A percentile compares a stretch with the other conserved stretches of the same genome.
phyloP scores from a whole-genome alignment of 2,113 vertebrate species.

The Clarias macrocephalus region DNA sequence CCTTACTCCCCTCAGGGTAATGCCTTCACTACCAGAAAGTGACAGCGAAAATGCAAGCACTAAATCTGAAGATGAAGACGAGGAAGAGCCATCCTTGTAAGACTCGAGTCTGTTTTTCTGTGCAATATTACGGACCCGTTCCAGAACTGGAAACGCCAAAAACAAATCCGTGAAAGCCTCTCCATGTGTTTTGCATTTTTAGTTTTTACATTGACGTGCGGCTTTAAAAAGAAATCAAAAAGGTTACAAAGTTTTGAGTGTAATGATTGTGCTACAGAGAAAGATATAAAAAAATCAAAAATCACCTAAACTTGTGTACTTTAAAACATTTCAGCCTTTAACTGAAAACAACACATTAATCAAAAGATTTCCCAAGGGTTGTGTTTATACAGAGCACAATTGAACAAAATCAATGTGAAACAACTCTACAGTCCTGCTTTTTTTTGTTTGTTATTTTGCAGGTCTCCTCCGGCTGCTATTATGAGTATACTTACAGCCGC shows the following conservation, averaged over 20 bases:
- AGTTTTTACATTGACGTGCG: neutral
- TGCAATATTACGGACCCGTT: neutral
- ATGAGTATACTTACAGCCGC: slow-evolving; percentile 83
- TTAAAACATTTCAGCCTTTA: neutral
- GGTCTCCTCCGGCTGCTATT: slow-evolving; percentile 87
- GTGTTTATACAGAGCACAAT: neutral
- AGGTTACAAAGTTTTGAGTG: neutral
- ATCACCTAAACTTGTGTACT: too few species aligned
- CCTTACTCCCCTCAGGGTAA: slow-evolving; percentile 73
- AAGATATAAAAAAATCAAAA: neutral
- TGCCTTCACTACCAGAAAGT: slow-evolving; percentile 88
- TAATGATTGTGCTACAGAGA: neutral
- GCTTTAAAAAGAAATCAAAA: neutral
- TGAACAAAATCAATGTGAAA: slow-evolving; percentile 2
- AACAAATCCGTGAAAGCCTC: neutral
- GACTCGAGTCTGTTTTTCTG: slow-evolving; percentile 51
- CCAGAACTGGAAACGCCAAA: neutral
- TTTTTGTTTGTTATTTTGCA: slow-evolving; percentile 53
- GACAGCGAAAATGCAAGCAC: slow-evolving; percentile 83
- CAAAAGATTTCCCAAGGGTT: neutral
- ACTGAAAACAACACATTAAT: slow-evolving; percentile 18
- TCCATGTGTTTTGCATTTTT: neutral
- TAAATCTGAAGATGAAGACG: slow-evolving; percentile 83
- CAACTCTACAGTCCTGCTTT: neutral
- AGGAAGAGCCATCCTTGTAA: slow-evolving; percentile 88